Evolutionary conservation across 2,113 vertebrate genomes (phyloP), one percentile per base, ranked within the genome.

Genomic region (Cnemophilus loriae): DNA sequence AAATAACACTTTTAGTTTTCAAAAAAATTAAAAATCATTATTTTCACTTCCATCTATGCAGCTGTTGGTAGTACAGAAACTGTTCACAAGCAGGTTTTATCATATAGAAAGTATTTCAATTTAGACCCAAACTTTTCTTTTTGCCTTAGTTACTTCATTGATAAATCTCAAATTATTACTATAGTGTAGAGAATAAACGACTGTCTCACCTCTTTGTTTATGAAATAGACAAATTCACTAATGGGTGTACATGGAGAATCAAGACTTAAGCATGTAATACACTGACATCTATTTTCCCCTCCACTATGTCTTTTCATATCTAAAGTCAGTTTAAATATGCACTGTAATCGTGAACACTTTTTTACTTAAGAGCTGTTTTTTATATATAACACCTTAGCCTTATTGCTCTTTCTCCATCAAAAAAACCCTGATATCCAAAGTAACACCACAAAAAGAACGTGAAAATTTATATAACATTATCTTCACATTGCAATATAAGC

Each of bases 281-380:
- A 30, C 23, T 28, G 35, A 17, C 10, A 47, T 55, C 44, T 83
- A 7, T 76, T 61, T 71, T 52, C 16, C 26, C 16, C 16, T 82
- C 44, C 44, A 24, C 35, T 41, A 9, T 18, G 7, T 42, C 32
- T 60, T 79, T 52, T 68, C 27, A 35, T 52, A 59, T 56, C 63
- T 71, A 20, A 84, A 76, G 37, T 60, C 35, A 56, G 19, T 88
- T 75, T 75, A 85, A 94, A 92, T 23, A 70, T 0, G 0, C 24
- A 22, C 21, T 68, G 8, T 42, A 46, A 68, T 14, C 0, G 0
- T 37, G 32, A 74, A 70, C 18, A 10, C 26, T 55, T 73, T 42
- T 39, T 65, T 21, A 87, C 15, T 61, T 26, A n/a, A 76, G 32
- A 75, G 13, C 7, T 63, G 17, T 0, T 78, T 61, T 77, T 65